A percentile compares a stretch with the other conserved stretches of the same genome.
Conservation (phyloP, 2,888 invertebrate genomes). For the Amiota mariae region DNA sequence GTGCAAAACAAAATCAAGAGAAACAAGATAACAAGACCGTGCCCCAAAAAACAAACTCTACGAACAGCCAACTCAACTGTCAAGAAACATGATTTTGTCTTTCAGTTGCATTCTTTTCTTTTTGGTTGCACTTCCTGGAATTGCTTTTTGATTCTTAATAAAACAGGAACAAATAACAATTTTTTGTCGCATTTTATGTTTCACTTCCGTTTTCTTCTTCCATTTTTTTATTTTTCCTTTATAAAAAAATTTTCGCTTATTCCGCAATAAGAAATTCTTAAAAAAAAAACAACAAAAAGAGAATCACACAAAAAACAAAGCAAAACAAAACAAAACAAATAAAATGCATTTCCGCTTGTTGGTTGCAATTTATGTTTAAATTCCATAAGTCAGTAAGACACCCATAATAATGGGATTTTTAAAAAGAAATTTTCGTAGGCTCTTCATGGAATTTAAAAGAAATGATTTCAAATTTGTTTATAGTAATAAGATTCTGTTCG, state of each 20-base stretch:
- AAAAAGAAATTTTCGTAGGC: slow-evolving; percentile 40
- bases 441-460: too few species aligned
- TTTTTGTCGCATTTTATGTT: too few species aligned
- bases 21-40: not conserved
- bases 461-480: too few species aligned
- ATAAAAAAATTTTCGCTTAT: not conserved
- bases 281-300: not conserved
- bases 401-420: slow-evolving; percentile 56
- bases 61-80: slow-evolving; percentile 41
- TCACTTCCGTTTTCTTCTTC: not conserved
- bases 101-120: not conserved
- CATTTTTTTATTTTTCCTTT: too few species aligned
- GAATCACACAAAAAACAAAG: not conserved
- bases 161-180: not conserved
- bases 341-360: slow-evolving; percentile 57
- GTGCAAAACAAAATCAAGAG: slow-evolving; percentile 2
- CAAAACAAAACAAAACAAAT: too few species aligned
- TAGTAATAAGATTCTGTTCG: too few species aligned
- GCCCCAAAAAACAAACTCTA: slow-evolving; percentile 32
- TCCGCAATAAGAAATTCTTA: not conserved
- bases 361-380: slow-evolving; percentile 44
- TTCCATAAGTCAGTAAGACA: slow-evolving; percentile 19
- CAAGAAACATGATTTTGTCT: slow-evolving; percentile 31
- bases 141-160: not conserved
- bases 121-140: too few species aligned